Evolutionary conservation across 2,888 invertebrate genomes (phyloP).

Genomic region (Ethmia dodecea): DNA sequence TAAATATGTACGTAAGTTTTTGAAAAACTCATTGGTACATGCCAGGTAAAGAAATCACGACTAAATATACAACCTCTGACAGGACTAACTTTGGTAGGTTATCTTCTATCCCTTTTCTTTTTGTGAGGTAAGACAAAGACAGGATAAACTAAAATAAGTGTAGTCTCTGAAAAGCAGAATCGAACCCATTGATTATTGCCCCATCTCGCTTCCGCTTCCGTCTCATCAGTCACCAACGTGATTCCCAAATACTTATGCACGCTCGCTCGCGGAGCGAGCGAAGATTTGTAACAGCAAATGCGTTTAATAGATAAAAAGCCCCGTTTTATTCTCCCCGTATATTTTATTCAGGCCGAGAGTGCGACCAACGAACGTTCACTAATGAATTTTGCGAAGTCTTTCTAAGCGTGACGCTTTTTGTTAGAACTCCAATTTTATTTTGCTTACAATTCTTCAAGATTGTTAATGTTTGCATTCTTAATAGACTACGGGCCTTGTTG

Average conservation of each 20-base stretch:
- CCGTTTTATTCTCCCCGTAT: constrained; percentile 54
- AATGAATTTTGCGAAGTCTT: constrained; percentile 56
- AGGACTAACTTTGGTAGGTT: too few species aligned
- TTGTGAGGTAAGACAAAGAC: too few species aligned
- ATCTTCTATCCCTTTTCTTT: too few species aligned
- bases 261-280: constrained; percentile 31
- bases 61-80: too few species aligned
- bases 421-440: not conserved
- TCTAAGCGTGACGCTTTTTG: not conserved
- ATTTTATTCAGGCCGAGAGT: constrained; percentile 65
- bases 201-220: too few species aligned
- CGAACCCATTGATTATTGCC: too few species aligned
- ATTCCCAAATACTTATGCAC: constrained; percentile 30
- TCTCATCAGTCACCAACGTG: too few species aligned
- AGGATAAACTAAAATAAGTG: too few species aligned
- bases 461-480: not conserved
- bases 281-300: constrained; percentile 64
- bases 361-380: constrained; percentile 43
- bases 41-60: too few species aligned
- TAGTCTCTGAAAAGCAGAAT: too few species aligned
- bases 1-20: too few species aligned
- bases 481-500: not conserved
- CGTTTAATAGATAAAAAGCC: constrained; percentile 71
- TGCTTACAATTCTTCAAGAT: not conserved
- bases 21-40: too few species aligned